These are phyloP conservation scores for Antigone vipio DNA, from an alignment of 2,113 vertebrate species.

Conservation along the genomic window DNA sequence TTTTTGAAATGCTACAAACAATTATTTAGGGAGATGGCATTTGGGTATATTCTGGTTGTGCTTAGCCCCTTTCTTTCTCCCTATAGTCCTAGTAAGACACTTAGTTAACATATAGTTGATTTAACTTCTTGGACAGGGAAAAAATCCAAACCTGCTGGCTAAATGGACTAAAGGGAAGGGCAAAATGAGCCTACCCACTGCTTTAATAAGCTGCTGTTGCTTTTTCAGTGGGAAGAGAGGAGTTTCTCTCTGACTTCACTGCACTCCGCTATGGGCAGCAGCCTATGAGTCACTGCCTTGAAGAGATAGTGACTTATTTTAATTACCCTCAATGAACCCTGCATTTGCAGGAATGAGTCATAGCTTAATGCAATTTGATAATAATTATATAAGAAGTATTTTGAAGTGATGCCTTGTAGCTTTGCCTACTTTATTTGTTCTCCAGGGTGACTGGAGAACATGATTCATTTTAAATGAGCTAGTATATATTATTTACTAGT, in stretches of 20 bases:
- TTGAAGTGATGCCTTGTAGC: slow-evolving; percentile 39
- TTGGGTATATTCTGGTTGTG: neutral
- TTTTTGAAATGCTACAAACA: neutral
- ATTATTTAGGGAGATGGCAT: neutral
- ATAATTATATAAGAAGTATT: slow-evolving; percentile 50
- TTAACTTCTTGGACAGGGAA: neutral
- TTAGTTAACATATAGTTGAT: neutral
- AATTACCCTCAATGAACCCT: slow-evolving; percentile 64
- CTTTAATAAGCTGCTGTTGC: neutral
- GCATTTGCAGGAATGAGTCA: slow-evolving; percentile 71
- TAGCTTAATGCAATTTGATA: slow-evolving; percentile 62
- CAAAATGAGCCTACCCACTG: neutral
- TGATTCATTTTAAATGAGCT: slow-evolving; percentile 33
- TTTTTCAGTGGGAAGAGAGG: neutral
- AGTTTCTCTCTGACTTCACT: slow-evolving; percentile 32
- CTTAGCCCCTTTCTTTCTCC: neutral
- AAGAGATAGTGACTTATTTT: slow-evolving; percentile 61
- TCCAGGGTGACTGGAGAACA: slow-evolving; percentile 11
- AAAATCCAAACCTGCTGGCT: neutral
- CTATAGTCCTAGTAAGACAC: neutral
- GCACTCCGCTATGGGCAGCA: neutral
- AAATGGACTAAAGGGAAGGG: neutral
- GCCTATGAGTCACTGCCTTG: slow-evolving; percentile 58
- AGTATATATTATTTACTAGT: slow-evolving; percentile 51
- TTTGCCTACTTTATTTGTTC: slow-evolving; percentile 33